These are phyloP conservation scores for Ctenosaura bakeri DNA, from an alignment of 2,797 vertebrate genomes.

Conservation along the genomic window DNA sequence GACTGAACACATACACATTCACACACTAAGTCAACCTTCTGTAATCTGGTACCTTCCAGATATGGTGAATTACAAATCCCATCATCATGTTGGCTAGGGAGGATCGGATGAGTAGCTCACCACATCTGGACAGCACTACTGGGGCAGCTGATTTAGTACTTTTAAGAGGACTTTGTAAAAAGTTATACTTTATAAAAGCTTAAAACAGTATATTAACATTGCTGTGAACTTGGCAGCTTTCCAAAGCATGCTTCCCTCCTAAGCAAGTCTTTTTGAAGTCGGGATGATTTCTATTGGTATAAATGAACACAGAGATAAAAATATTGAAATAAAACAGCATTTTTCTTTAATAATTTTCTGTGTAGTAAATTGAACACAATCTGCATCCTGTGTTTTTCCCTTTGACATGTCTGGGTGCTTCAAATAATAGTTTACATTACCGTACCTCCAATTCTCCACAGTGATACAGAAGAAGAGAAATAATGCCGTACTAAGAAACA, in stretches of 20 bases:
- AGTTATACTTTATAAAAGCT: background rate
- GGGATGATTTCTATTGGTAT: background rate
- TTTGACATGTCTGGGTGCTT: background rate
- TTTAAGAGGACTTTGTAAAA: background rate
- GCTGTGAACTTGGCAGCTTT: background rate
- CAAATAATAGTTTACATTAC: background rate
- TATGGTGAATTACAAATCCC: background rate
- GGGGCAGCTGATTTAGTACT: background rate
- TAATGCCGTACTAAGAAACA: background rate
- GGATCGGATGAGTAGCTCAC: background rate
- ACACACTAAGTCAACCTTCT: background rate
- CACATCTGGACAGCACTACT: background rate
- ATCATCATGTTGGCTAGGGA: no score
- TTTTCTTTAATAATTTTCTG: background rate
- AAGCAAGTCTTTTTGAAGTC: background rate
- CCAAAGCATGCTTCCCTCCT: background rate
- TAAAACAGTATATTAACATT: background rate
- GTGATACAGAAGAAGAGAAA: background rate
- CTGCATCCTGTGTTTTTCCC: background rate
- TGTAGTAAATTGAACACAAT: background rate
- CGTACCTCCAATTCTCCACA: background rate
- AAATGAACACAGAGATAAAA: background rate
- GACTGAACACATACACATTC: background rate
- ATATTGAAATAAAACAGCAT: background rate
- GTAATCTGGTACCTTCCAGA: background rate